Evolutionary conservation across 2,888 invertebrate species (phyloP), one percentile per base, ranked within the genome.

Genomic region (Caenorhabditis doughertyi): DNA sequence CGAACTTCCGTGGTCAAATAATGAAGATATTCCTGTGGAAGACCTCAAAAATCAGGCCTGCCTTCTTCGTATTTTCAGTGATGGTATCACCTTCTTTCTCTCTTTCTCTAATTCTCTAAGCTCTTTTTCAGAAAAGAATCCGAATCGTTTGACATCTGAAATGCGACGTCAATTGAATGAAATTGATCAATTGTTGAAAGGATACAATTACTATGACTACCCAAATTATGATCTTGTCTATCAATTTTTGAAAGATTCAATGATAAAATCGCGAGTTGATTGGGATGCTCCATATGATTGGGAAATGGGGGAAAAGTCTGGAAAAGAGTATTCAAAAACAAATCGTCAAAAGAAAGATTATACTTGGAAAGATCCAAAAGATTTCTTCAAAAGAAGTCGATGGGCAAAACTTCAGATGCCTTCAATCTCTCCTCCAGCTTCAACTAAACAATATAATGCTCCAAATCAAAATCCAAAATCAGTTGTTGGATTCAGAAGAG

Each of bases 231-330:
- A 71, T 0, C 16, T 76, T 8, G 64, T 74, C 25, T 53, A 81
- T 42, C 44, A 51, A 42, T 65, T 68, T 13, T 18, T 81, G 55
- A 56, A 56, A 11, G 56, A 53, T 39, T n/a, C 49, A 21, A 71
- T 79, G 79, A 25, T 9, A 2, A 42, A 74, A 39, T 39, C 68
- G 11, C 23, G 44, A 16, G 56, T 42, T 3, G 16, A 18, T 51
- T 74, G 81, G 74, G 23, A 58, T 5, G 44, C 51, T n/a, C 71
- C 76, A 5, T 81, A 64, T 35, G 81, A 81, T 42, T 81, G 81
- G 81, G 81, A 81, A 44, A 29, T n/a, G 4, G 11, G n/a, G 7
- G 21, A 29, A 27, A 25, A 39, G 23, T 39, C 51, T 16, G 35
- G 51, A 35, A 18, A 32, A 35, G 68, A 53, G 2, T 32, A 27